Base-by-base conservation (phyloP, 1,140 invertebrate genomes). In the Brachionus sp. region DNA sequence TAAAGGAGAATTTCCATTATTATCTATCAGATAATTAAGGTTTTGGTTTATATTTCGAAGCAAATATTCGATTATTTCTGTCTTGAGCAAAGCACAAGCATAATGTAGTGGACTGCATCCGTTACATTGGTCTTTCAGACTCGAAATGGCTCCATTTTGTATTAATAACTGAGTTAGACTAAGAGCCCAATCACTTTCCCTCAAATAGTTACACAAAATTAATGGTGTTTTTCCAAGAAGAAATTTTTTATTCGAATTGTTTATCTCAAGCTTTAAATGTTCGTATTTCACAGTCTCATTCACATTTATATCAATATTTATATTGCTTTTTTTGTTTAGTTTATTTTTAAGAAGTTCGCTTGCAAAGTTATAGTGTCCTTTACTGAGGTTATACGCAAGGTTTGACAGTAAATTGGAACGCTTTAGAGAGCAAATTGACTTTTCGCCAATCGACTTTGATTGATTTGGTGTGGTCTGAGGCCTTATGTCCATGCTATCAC, bases 21-120 rank as follows among this genome's bases (percentile, higher is more conserved):
- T 29, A n/a, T 80, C 77, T 37, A 23, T 57, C 10, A 57, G 29
- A 66, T 80, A n/a, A 37, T 57, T 35, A 2, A 10, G 12, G 37
- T 39, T 57, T 19, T 39, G 53, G 7, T 80, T 80, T 19, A 57
- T 29, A 57, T 80, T 57, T 66, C 39, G 5, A 9, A 80, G 37
- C 16, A 62, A 57, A 29, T 33, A 25, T 29, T 42, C 13, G 57
- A 80, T 80, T 42, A 62, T 9, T 19, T 62, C 57, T 13, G 33
- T 2, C 25, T 80, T 80, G 33, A 80, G 46, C 33, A 80, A 19
- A 6, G 77, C 46, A 80, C 77, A 80, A 80, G 77, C 77, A 33
- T 80, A 80, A 25, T 80, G 77, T 1, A 80, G 23, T 33, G 77
- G 10, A 37, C 29, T 62, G 25, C 77, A 80, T 1, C 77, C 77